These are phyloP conservation scores for Berghia stephanieae DNA, from an alignment of 1,140 invertebrate species.

Conservation along the genomic window DNA sequence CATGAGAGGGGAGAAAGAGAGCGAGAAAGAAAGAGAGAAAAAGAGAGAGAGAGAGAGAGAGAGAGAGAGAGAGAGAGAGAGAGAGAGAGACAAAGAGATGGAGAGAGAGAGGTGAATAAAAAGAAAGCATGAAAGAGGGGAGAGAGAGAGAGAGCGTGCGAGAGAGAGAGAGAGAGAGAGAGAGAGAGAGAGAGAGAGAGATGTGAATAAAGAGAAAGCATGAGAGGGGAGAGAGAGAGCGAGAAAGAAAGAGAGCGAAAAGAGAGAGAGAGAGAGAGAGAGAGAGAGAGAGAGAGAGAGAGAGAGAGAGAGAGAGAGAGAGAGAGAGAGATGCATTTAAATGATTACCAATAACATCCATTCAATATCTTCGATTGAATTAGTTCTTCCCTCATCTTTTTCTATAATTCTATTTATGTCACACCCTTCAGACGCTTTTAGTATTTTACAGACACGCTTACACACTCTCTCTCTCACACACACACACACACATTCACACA, in stretches of 20 bases:
- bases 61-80: conserved; percentile 12
- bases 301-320: no score
- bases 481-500: not conserved
- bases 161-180: no score
- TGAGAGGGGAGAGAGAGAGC: no score
- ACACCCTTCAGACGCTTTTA: not conserved
- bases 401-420: not conserved
- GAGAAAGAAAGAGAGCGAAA: not conserved
- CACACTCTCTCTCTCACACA: not conserved
- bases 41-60: conserved; percentile 18
- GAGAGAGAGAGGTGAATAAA: no score
- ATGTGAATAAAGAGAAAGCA: not conserved
- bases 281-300: no score
- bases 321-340: not conserved
- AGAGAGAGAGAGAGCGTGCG: no score
- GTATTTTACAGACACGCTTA: not conserved
- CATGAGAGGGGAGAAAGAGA: not conserved
- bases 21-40: conserved; percentile 1
- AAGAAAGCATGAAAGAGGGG: no score
- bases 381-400: not conserved
- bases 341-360: no score
- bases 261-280: no score
- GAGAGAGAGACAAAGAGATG: not conserved
- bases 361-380: no score
- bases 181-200: not conserved